phyloP scores from a whole-genome alignment of 2,113 vertebrate genomes.

The Albula goreensis region DNA sequence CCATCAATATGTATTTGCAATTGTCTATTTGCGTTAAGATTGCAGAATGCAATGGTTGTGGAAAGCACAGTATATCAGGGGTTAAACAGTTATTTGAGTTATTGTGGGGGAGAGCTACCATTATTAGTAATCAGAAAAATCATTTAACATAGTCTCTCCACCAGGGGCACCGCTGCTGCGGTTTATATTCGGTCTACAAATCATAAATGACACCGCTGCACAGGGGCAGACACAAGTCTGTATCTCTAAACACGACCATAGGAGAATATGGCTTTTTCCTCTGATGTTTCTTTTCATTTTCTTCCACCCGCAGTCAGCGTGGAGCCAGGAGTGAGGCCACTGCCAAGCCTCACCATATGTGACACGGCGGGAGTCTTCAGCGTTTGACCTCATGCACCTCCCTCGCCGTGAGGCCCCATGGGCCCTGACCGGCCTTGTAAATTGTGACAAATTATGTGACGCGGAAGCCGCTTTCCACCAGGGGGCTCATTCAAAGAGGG shows the following conservation, averaged over 20 bases:
- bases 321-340: neutral
- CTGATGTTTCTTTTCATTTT: neutral
- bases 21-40: neutral
- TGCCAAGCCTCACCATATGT: constrained; percentile 14
- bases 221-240: neutral
- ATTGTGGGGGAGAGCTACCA: neutral
- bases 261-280: neutral
- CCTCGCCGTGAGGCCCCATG: constrained; percentile 4
- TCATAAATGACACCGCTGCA: neutral
- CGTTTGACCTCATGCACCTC: neutral
- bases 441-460: constrained; percentile 60
- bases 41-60: neutral
- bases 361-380: neutral
- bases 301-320: constrained; percentile 4
- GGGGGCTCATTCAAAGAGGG: constrained; percentile 44
- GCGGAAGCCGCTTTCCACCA: constrained; percentile 47
- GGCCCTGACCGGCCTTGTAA: constrained; percentile 39
- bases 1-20: neutral
- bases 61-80: neutral
- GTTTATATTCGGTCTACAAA: neutral
- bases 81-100: neutral
- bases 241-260: neutral
- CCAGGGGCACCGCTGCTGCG: neutral
- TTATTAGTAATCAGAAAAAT: neutral
- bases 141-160: neutral